A percentile compares a stretch with the other conserved stretches of the same genome.
phyloP scores from a whole-genome alignment of 2,888 invertebrate species.

The Thysanoteuthis rhombus region DNA sequence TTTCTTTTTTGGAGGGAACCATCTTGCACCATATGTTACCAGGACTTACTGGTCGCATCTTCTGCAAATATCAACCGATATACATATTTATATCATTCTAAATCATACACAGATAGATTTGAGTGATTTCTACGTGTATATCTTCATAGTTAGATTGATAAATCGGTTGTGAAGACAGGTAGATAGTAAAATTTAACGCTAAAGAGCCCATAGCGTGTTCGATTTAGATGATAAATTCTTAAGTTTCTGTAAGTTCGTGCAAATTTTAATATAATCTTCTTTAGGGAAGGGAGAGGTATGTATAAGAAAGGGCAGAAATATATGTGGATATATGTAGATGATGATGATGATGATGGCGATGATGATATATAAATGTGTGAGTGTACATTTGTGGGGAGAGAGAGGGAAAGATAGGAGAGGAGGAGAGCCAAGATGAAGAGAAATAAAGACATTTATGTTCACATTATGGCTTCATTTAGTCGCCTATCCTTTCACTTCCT shows the following conservation, averaged over 20 bases:
- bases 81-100: background rate
- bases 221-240: background rate
- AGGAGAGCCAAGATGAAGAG: background rate
- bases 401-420: background rate
- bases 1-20: too few species aligned
- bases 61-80: too few species aligned
- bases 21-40: too few species aligned
- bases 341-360: too few species aligned
- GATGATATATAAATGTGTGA: background rate
- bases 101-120: background rate
- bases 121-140: background rate
- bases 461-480: too few species aligned
- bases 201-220: background rate
- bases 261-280: background rate
- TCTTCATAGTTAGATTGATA: background rate
- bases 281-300: background rate
- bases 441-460: background rate
- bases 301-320: background rate
- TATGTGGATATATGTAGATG: background rate
- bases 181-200: background rate
- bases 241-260: background rate
- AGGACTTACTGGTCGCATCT: too few species aligned
- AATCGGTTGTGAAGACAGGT: background rate
- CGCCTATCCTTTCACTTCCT: too few species aligned
- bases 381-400: background rate